Evolutionary conservation across 2,797 vertebrate genomes (phyloP).

Genomic region (Gymnodraco acuticeps): DNA sequence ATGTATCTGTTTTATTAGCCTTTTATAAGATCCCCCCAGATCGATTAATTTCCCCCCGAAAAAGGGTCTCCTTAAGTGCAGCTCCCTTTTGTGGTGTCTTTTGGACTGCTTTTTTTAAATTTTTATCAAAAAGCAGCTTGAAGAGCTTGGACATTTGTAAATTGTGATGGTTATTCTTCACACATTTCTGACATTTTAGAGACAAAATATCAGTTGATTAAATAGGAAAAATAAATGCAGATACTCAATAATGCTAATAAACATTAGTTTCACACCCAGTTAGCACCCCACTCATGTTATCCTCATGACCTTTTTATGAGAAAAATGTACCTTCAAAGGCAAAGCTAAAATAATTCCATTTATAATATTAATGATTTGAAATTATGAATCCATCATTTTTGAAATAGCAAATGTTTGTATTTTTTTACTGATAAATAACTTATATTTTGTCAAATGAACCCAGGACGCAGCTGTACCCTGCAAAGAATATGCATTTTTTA

Average conservation of each 20-base stretch:
- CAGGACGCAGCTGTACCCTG: background rate
- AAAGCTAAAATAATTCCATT: background rate
- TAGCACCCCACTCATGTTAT: background rate
- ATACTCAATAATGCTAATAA: background rate
- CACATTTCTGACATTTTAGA: background rate
- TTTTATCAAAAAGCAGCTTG: background rate
- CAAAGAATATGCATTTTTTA: background rate
- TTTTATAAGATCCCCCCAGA: background rate
- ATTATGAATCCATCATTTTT: background rate
- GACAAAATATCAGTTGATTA: background rate
- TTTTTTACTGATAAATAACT: background rate
- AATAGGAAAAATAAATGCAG: background rate
- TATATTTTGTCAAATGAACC: background rate
- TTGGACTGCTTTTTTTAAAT: background rate
- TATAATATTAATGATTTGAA: background rate
- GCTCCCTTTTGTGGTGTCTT: background rate
- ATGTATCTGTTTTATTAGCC: rapidly evolving
- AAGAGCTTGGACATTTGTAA: background rate
- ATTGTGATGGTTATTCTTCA: background rate
- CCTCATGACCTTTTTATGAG: background rate
- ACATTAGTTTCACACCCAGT: background rate
- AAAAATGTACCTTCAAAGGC: background rate
- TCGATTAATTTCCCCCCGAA: background rate
- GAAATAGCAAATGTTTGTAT: background rate
- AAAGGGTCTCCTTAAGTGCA: background rate